Percentiles rank a stretch among this genome's conserved stretches.
These are phyloP conservation scores for Poecilobothrus nobilitatus DNA, from an alignment of 2,888 invertebrate species.

Conservation along the genomic window DNA sequence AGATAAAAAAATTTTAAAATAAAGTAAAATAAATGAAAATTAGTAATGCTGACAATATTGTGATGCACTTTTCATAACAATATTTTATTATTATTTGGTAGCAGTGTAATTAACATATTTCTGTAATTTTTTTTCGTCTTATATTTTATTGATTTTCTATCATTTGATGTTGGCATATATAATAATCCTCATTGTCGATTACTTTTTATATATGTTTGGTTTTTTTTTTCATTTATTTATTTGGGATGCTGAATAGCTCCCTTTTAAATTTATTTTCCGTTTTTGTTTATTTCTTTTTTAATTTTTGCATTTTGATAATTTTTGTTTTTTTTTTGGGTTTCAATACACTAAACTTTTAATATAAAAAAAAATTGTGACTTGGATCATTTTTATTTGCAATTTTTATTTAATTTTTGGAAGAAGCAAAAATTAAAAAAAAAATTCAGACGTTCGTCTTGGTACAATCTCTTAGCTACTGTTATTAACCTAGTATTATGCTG, in stretches of 20 bases:
- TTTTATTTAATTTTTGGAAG: no score
- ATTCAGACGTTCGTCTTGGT: no score
- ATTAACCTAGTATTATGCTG: neutral
- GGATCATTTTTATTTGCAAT: no score
- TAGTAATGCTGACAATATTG: neutral
- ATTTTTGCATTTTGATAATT: neutral
- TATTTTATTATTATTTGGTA: constrained; percentile 1
- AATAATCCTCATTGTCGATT: neutral
- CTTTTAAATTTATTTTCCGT: neutral
- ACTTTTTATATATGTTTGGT: neutral
- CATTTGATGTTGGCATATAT: neutral
- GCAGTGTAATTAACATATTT: neutral
- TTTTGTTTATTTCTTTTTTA: neutral
- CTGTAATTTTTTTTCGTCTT: neutral
- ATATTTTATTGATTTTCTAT: neutral
- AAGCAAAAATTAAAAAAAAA: no score
- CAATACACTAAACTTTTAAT: no score
- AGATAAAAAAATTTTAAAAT: no score
- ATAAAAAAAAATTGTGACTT: no score
- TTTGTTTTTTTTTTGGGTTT: neutral
- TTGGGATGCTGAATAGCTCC: neutral
- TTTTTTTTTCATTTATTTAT: neutral
- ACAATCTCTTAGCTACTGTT: neutral
- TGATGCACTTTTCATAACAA: neutral
- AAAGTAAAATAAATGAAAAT: neutral